phyloP scores from a whole-genome alignment of 64 coral and sea anemone genomes.

The Porites australiensis region DNA sequence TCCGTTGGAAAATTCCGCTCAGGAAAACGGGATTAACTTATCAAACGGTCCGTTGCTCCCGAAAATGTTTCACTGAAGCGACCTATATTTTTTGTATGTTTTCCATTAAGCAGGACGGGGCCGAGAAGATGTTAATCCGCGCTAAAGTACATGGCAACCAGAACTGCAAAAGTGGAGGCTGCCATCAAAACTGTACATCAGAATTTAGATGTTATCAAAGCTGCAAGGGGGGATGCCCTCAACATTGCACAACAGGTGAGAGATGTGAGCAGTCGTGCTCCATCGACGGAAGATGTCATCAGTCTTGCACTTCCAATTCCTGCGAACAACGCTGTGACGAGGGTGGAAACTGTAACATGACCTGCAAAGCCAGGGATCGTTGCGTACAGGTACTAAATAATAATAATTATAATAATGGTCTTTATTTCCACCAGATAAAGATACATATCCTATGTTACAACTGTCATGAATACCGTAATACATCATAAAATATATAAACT shows the following conservation, averaged over 20 bases:
- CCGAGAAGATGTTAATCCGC: conserved; percentile 13
- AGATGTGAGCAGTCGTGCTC: background rate
- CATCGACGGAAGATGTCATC: conserved; percentile 14
- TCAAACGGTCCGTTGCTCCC: too few species aligned
- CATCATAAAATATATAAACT: too few species aligned
- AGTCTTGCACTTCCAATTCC: background rate
- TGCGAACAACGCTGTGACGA: conserved; percentile 1
- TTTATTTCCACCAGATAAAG: too few species aligned
- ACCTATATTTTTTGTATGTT: background rate
- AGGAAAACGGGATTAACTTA: too few species aligned
- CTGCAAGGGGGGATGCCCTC: background rate
- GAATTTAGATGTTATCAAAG: conserved; percentile 10
- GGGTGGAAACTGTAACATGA: conserved; percentile 60
- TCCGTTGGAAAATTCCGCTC: too few species aligned
- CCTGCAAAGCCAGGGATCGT: conserved; percentile 50
- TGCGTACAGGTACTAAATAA: conserved; percentile 41
- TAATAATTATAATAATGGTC: too few species aligned
- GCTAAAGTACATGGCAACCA: background rate
- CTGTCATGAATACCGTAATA: too few species aligned
- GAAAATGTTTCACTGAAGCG: too few species aligned
- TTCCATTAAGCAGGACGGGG: background rate
- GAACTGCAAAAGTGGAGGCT: background rate
- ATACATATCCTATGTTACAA: too few species aligned
- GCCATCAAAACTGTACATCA: conserved; percentile 30
- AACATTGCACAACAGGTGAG: background rate